A percentile compares a stretch with the other conserved stretches of the same genome.
phyloP scores from a whole-genome alignment of 2,888 invertebrate genomes.

The Agriopis aurantiaria region DNA sequence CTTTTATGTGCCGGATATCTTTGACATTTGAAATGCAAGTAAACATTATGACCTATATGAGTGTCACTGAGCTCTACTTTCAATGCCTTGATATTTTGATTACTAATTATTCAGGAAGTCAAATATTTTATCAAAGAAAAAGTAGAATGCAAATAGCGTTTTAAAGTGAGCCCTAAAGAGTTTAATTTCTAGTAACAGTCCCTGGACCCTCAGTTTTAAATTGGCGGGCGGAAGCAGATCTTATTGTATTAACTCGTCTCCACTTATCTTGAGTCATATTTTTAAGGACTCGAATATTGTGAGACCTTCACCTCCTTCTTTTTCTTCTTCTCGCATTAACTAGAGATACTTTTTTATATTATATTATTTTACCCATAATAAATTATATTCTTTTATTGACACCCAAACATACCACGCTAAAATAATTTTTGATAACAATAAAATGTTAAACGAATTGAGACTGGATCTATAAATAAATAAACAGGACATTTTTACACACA shows the following conservation, averaged over 20 bases:
- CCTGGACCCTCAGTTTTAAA: slow-evolving; percentile 57
- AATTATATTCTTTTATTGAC: too few species aligned
- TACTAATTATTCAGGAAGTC: slow-evolving; percentile 28
- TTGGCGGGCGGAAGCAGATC: slow-evolving; percentile 63
- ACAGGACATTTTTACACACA: too few species aligned
- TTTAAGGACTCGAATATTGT: slow-evolving; percentile 49
- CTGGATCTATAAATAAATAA: too few species aligned
- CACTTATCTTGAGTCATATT: slow-evolving; percentile 57
- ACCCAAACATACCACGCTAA: too few species aligned
- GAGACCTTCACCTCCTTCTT: slow-evolving; percentile 58
- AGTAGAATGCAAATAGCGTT: neutral
- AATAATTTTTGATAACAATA: too few species aligned
- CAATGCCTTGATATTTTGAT: slow-evolving; percentile 35
- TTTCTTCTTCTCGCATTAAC: slow-evolving; percentile 46
- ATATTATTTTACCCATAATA: too few species aligned
- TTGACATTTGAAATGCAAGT: slow-evolving; percentile 27
- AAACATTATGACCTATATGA: slow-evolving; percentile 31
- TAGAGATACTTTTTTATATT: neutral
- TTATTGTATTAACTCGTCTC: slow-evolving; percentile 62
- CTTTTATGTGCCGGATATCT: slow-evolving; percentile 17
- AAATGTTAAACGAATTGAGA: too few species aligned
- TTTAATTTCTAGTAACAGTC: slow-evolving; percentile 20
- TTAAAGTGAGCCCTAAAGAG: neutral
- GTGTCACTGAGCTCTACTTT: slow-evolving; percentile 11
- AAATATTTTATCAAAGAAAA: neutral